Conservation (phyloP, 2,113 vertebrate genomes). For the Saguinus midas region DNA sequence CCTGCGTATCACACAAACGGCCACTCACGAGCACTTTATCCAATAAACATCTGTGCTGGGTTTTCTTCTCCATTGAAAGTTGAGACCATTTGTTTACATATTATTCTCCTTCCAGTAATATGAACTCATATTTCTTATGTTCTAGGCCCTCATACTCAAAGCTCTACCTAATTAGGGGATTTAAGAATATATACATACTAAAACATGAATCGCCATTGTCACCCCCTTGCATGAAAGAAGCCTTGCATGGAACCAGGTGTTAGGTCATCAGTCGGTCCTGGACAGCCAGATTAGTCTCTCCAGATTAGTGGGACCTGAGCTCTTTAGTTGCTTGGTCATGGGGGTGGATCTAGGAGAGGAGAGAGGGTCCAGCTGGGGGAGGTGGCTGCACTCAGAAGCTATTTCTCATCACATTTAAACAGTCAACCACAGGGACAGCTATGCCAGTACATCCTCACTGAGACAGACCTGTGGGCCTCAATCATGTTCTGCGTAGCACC, state of each 20-base stretch:
- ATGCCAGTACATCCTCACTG: too few relatives aligned
- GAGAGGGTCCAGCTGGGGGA: too few relatives aligned
- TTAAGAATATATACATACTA: neutral
- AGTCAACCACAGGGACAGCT: too few relatives aligned
- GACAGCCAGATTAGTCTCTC: neutral
- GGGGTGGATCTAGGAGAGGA: too few relatives aligned
- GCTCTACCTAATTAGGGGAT: neutral
- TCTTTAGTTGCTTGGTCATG: neutral
- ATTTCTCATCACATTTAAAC: neutral
- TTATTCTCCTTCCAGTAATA: neutral
- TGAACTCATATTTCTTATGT: neutral
- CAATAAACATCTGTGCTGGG: neutral
- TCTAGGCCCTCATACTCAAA: too few relatives aligned
- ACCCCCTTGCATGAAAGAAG: too few relatives aligned
- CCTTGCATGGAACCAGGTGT: neutral
- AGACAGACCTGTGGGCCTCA: neutral
- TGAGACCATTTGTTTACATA: fast-evolving
- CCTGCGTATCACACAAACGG: fast-evolving
- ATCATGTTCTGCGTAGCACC: neutral
- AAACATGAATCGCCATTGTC: neutral
- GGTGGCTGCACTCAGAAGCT: neutral
- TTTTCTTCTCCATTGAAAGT: neutral
- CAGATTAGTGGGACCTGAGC: neutral
- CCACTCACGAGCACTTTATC: neutral
- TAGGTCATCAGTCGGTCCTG: fast-evolving